phyloP scores from a whole-genome alignment of 2,113 vertebrate genomes.

The Pseudorhombus dupliciocellatus region DNA sequence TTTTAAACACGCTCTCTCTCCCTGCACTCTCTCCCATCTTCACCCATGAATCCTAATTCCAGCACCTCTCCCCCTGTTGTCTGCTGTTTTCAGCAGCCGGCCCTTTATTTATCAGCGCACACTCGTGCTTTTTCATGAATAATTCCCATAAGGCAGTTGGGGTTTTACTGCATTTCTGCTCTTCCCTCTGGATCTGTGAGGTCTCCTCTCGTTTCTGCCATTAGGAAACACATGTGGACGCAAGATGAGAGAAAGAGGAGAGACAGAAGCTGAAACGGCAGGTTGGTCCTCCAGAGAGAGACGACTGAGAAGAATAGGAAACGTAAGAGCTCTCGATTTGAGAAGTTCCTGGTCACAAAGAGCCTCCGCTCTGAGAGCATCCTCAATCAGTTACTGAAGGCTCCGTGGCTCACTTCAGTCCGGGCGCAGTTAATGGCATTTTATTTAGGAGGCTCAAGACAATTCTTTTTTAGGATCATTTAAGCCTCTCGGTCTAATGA shows the following conservation, averaged over 20 bases:
- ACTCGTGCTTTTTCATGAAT: conserved; percentile 20
- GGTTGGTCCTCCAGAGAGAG: too few relatives aligned
- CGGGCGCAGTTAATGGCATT: conserved; percentile 10
- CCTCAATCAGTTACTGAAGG: background rate
- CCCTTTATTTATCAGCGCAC: conserved; percentile 12
- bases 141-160: conserved; percentile 17
- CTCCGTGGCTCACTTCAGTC: background rate
- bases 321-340: background rate
- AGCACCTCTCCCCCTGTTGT: background rate
- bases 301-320: background rate
- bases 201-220: conserved; percentile 9
- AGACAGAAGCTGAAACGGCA: too few relatives aligned
- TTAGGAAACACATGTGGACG: too few relatives aligned
- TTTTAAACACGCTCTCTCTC: conserved; percentile 8
- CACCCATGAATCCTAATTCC: conserved; percentile 26
- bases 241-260: too few relatives aligned
- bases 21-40: conserved; percentile 11
- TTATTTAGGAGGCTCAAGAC: conserved; percentile 21
- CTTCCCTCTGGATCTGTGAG: conserved; percentile 6
- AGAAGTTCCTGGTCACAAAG: background rate
- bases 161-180: background rate
- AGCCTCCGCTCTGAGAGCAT: background rate
- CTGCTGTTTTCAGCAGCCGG: background rate
- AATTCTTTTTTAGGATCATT: conserved; percentile 35
- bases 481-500: conserved; percentile 25